These are phyloP conservation scores for Mactra quadrangularis DNA, from an alignment of 1,140 invertebrate genomes.

Conservation along the genomic window DNA sequence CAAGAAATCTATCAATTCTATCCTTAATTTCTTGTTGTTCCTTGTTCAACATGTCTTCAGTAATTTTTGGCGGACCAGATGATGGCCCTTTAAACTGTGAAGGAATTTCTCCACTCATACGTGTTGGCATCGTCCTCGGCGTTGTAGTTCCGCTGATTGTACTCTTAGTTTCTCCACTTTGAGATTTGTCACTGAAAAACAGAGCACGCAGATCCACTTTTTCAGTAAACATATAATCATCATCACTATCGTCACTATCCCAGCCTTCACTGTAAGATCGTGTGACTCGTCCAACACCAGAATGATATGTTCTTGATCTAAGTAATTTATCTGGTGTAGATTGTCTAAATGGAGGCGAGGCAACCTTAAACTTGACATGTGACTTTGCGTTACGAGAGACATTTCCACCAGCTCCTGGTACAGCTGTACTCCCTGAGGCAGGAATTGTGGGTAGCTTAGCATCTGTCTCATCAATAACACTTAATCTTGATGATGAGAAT, in stretches of 20 bases:
- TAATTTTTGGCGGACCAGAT: conserved; percentile 55
- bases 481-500: conserved; percentile 19
- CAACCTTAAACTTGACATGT: conserved; percentile 67
- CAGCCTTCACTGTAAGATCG: conserved; percentile 39
- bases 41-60: conserved; percentile 69
- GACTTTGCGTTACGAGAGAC: conserved; percentile 59
- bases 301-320: conserved; percentile 64
- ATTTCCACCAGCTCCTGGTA: background rate
- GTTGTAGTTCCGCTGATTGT: conserved; percentile 44
- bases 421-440: background rate
- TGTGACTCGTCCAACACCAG: conserved; percentile 53
- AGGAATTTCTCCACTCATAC: conserved; percentile 58
- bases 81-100: background rate
- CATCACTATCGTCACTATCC: conserved; percentile 63
- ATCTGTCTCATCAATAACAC: conserved; percentile 50
- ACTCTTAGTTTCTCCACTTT: conserved; percentile 53
- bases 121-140: conserved; percentile 56
- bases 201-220: conserved; percentile 73
- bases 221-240: conserved; percentile 69
- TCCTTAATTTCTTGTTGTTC: conserved; percentile 68
- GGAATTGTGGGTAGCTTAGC: conserved; percentile 28
- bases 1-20: conserved; percentile 72
- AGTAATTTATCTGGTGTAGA: conserved; percentile 24
- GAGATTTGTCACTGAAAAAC: conserved; percentile 68
- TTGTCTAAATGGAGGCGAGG: conserved; percentile 24